phyloP scores from a whole-genome alignment of 2,113 vertebrate genomes.

The Brachypodius melanocephalos region DNA sequence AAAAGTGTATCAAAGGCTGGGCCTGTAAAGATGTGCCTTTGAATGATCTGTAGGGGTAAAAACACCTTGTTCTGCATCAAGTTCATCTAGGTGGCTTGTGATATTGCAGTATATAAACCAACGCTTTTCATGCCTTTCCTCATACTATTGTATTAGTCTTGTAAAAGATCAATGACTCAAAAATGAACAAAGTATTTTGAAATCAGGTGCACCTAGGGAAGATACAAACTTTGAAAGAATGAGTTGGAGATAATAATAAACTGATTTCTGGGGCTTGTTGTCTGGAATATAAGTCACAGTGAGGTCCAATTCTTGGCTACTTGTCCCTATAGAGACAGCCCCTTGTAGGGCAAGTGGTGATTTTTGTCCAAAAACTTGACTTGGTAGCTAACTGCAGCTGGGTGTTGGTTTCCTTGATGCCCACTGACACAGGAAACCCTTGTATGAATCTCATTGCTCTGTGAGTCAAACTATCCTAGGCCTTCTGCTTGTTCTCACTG shows the following conservation, averaged over 20 bases:
- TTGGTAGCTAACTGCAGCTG: neutral
- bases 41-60: neutral
- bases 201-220: neutral
- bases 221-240: neutral
- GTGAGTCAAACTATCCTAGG: neutral
- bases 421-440: neutral
- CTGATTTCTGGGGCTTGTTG: neutral
- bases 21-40: neutral
- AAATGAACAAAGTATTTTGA: neutral
- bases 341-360: neutral
- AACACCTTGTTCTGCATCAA: too few relatives aligned
- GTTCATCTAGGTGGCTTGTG: neutral
- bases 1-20: neutral
- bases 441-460: neutral
- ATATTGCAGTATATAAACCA: neutral
- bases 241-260: neutral
- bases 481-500: neutral
- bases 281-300: neutral
- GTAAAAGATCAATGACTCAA: neutral
- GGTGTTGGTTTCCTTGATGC: neutral
- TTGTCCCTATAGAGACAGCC: neutral
- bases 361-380: neutral
- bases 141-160: neutral
- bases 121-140: neutral
- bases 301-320: neutral